phyloP scores from a whole-genome alignment of 1,140 invertebrate genomes.

The Diachasma alloeum region DNA sequence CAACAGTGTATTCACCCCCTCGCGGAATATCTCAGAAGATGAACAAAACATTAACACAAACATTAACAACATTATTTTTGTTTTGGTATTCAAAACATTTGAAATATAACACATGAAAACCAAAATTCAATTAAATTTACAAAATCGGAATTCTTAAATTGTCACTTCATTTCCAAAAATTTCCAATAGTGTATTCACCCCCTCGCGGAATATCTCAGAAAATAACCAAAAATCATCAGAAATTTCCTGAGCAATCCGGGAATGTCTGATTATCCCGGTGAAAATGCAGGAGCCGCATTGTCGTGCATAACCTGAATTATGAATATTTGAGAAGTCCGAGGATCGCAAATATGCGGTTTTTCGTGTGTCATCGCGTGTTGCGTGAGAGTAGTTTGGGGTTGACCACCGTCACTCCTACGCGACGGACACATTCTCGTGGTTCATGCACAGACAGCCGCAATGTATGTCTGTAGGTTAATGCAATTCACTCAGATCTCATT shows the following conservation, averaged over 20 bases:
- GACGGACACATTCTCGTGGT: slow-evolving; percentile 19
- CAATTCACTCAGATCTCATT: slow-evolving; percentile 62
- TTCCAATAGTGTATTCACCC: too few species aligned
- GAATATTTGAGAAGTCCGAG: not conserved
- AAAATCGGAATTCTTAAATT: too few species aligned
- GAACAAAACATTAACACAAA: too few species aligned
- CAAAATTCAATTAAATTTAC: too few species aligned
- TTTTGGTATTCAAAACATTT: too few species aligned
- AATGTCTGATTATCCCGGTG: not conserved
- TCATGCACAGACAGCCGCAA: slow-evolving; percentile 48
- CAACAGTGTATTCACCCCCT: too few species aligned
- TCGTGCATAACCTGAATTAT: not conserved
- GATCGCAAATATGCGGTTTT: not conserved
- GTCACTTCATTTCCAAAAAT: too few species aligned
- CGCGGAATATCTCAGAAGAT: too few species aligned
- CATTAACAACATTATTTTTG: too few species aligned
- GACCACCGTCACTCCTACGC: slow-evolving; percentile 41
- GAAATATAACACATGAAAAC: too few species aligned
- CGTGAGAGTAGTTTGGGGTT: slow-evolving; percentile 19
- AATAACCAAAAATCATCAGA: too few species aligned
- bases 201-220: too few species aligned
- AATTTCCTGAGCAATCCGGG: not conserved
- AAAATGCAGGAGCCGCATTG: not conserved
- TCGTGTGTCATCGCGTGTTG: slow-evolving; percentile 1
- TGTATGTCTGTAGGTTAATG: slow-evolving; percentile 66